phyloP scores from a whole-genome alignment of 2,797 vertebrate genomes.

The Parotocinclus haroldoi region DNA sequence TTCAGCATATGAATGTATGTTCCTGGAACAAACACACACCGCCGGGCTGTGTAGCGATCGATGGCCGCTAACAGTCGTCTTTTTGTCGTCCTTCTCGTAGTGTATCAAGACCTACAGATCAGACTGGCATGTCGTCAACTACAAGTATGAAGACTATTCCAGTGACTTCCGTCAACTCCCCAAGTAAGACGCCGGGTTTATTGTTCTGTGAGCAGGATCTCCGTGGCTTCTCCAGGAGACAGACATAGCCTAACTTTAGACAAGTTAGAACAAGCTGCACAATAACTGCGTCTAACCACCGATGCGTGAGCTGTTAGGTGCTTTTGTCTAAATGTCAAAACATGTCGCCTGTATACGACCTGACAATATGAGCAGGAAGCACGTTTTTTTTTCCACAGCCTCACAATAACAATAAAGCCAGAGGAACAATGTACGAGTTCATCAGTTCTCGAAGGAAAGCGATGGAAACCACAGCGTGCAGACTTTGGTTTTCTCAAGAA shows the following conservation, averaged over 20 bases:
- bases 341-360: slow-evolving; percentile 28
- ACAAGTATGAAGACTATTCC: slow-evolving; percentile 95
- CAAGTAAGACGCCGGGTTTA: slow-evolving; percentile 72
- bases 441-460: slow-evolving; percentile 21
- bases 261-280: slow-evolving; percentile 23
- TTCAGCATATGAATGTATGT: background rate
- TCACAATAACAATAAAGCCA: slow-evolving; percentile 45
- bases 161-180: slow-evolving; percentile 95
- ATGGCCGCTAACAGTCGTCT: background rate
- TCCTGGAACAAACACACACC: background rate
- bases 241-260: slow-evolving; percentile 6
- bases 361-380: slow-evolving; percentile 47
- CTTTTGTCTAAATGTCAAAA: slow-evolving; percentile 21
- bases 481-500: background rate
- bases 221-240: slow-evolving; percentile 6
- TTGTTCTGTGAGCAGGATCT: slow-evolving; percentile 5
- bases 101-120: slow-evolving; percentile 97
- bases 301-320: background rate
- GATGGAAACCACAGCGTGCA: background rate
- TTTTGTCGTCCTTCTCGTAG: slow-evolving; percentile 58
- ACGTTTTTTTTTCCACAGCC: slow-evolving; percentile 28
- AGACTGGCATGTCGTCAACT: slow-evolving; percentile 94
- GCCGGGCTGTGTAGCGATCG: background rate
- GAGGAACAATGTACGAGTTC: slow-evolving; percentile 40
- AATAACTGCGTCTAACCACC: background rate